Evolutionary conservation across 2,113 vertebrate species (phyloP).

Genomic region (Thinocorus orbignyianus): DNA sequence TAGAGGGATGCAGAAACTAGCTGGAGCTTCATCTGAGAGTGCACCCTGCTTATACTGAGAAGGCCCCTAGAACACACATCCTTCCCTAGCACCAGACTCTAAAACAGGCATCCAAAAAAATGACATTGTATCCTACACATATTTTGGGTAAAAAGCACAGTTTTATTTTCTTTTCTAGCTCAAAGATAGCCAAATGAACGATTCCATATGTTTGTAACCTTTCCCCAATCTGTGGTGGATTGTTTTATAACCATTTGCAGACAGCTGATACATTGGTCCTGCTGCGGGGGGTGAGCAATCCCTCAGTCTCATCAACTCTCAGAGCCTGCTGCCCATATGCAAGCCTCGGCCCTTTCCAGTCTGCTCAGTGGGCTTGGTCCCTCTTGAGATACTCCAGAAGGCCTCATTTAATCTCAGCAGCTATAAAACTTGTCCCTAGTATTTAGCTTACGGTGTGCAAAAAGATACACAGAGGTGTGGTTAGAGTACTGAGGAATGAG

Average conservation of each 20-base stretch:
- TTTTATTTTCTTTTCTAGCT: background rate
- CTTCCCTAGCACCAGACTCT: background rate
- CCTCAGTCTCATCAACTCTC: background rate
- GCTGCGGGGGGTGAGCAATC: background rate
- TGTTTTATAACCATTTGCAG: background rate
- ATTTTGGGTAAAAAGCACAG: background rate
- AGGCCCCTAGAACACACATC: background rate
- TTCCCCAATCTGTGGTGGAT: background rate
- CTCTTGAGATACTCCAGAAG: background rate
- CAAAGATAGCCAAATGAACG: background rate
- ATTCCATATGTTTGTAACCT: conserved; percentile 6
- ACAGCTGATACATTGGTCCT: background rate
- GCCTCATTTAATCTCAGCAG: background rate
- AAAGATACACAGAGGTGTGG: background rate
- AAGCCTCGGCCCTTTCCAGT: background rate
- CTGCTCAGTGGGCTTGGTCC: background rate
- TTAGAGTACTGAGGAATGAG: background rate
- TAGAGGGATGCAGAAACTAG: background rate
- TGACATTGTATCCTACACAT: background rate
- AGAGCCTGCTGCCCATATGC: background rate
- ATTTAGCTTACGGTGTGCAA: background rate
- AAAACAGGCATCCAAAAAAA: background rate
- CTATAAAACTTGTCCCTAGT: background rate
- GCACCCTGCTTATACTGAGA: background rate
- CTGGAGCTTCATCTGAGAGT: background rate